phyloP scores from a whole-genome alignment of 2,888 invertebrate genomes.

The Masnerella sp. region DNA sequence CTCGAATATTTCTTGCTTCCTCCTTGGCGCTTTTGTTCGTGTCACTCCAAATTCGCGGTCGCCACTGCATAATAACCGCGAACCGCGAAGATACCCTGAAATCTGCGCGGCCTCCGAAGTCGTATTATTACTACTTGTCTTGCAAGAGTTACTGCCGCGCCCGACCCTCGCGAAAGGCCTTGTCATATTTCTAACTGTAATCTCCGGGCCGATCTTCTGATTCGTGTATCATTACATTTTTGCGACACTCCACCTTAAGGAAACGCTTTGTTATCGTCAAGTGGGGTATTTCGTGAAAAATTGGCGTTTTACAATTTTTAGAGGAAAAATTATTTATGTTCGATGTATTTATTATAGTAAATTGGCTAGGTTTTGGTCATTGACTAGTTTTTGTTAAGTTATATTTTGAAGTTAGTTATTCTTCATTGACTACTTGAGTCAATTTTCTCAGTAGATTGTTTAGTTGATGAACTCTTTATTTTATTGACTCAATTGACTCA shows the following conservation, averaged over 20 bases:
- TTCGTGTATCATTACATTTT: constrained; percentile 49
- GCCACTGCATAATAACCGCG: constrained; percentile 15
- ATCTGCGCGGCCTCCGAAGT: constrained; percentile 28
- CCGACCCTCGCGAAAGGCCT: constrained; percentile 51
- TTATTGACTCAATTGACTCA: too few relatives aligned
- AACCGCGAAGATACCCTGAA: constrained; percentile 23
- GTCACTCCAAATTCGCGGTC: constrained; percentile 35
- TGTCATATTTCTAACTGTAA: constrained; percentile 52
- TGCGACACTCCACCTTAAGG: constrained; percentile 10
- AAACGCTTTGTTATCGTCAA: too few relatives aligned
- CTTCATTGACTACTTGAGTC: too few relatives aligned
- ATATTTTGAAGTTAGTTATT: too few relatives aligned
- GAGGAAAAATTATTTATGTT: too few relatives aligned
- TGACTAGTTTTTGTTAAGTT: too few relatives aligned
- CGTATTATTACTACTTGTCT: constrained; percentile 54
- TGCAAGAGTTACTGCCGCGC: constrained; percentile 48
- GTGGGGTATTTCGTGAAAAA: too few relatives aligned
- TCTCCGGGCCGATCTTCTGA: constrained; percentile 49
- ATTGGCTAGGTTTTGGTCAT: too few relatives aligned
- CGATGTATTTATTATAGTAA: too few relatives aligned
- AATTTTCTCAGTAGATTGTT: too few relatives aligned
- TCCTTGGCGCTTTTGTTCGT: constrained; percentile 7
- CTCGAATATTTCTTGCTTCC: constrained; percentile 9
- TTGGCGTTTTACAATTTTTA: too few relatives aligned
- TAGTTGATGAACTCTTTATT: too few relatives aligned